Conservation (phyloP, 1,140 invertebrate genomes). For the Psix sp. region DNA sequence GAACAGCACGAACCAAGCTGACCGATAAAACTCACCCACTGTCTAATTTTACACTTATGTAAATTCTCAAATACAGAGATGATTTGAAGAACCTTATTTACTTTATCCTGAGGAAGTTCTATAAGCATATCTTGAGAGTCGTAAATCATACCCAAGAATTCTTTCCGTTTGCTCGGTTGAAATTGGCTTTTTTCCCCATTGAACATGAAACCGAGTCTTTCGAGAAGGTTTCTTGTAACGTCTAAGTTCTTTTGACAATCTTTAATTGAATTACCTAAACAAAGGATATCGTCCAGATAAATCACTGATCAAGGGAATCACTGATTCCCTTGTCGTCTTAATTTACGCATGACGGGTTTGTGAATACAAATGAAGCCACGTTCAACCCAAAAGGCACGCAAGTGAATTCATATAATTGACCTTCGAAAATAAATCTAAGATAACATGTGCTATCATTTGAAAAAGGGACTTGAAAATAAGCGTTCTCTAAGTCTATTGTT, state of each 20-base stretch:
- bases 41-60: background rate
- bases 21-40: background rate
- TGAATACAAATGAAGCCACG: slow-evolving; percentile 53
- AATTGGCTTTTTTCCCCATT: background rate
- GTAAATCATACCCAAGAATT: background rate
- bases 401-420: slow-evolving; percentile 13
- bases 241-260: background rate
- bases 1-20: background rate
- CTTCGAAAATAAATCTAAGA: slow-evolving; percentile 47
- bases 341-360: background rate
- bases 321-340: background rate
- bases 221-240: background rate
- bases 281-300: background rate
- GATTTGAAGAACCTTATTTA: background rate
- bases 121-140: background rate
- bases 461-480: slow-evolving; percentile 5
- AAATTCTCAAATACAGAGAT: background rate
- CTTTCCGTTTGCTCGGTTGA: background rate
- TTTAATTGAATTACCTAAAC: background rate
- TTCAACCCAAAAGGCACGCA: slow-evolving; percentile 55
- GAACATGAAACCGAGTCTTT: background rate
- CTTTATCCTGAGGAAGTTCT: background rate
- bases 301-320: background rate
- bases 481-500: background rate
- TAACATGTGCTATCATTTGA: slow-evolving; percentile 35